Base-by-base conservation (phyloP, 1,140 invertebrate genomes). In the Carcinoscorpius rotundicauda region DNA sequence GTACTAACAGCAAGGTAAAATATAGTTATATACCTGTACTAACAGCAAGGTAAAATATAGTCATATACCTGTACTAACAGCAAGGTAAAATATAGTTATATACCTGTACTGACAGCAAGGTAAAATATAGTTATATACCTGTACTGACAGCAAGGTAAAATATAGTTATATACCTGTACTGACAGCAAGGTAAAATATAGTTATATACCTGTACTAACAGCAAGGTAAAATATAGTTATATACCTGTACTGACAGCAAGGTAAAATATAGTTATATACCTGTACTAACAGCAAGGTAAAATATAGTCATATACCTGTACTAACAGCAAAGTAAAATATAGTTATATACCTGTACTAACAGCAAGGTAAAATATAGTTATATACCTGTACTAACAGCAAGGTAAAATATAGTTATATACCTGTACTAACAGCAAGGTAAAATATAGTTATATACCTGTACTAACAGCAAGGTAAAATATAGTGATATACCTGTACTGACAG, bases 1-100 rank as follows among this genome's bases (percentile, higher is more conserved):
- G 29, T 29, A n/a, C 79, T 58, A 70, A 73, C 48, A 74, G 74
- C 71, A 73, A 77, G 69, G 78, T 78, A 70, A 71, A 72, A 50
- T 65, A 72, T 29, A 29, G 29, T 29, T 29, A 29, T 29, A 29
- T 2, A 29, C 2, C 29, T 29, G 29, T 29, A n/a, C 79, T 58
- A 70, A 73, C 48, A 74, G 74, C 71, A 73, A 77, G 69, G 78
- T 78, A 70, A 71, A 72, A 50, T 65, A 72, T 29, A 29, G 29
- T 29, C 2, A 29, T 29, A 29, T 2, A 29, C 2, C 29, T 29
- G 29, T 29, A n/a, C 79, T 58, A 70, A 73, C 48, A 74, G 74
- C 71, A 73, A 77, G 69, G 78, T 78, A 70, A 71, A 72, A 50
- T 65, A 72, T 29, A 29, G 29, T 29, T 29, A 29, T 29, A 29